phyloP scores from a whole-genome alignment of 1,140 invertebrate genomes.

The Camponotus vicinus region DNA sequence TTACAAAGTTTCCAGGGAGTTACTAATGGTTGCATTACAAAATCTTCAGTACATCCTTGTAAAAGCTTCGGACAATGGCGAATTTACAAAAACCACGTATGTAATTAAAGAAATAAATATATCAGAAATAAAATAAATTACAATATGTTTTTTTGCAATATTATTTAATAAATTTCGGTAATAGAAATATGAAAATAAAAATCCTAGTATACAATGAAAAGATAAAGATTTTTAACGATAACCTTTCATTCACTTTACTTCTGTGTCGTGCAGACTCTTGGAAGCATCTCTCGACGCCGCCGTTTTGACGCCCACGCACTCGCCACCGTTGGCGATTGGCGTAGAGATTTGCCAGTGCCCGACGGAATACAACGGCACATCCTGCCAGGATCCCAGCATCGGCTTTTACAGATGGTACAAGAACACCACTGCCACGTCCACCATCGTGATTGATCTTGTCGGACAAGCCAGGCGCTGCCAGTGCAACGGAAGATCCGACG shows the following conservation, averaged over 20 bases:
- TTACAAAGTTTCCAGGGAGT: conserved; percentile 89
- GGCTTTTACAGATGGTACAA: conserved; percentile 94
- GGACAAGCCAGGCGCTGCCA: conserved; percentile 93
- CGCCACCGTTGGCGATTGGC: conserved; percentile 90
- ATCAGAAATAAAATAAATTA: conserved; percentile 12
- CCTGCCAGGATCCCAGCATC: conserved; percentile 94
- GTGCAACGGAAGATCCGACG: conserved; percentile 93
- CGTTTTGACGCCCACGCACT: conserved; percentile 88
- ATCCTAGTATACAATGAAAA: neutral
- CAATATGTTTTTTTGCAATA: neutral
- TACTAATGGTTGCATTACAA: conserved; percentile 96
- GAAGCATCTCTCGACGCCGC: conserved; percentile 95
- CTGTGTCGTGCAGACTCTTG: conserved; percentile 88
- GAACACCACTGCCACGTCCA: conserved; percentile 85
- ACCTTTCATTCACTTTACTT: neutral
- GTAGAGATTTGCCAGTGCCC: conserved; percentile 97
- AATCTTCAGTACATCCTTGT: conserved; percentile 94
- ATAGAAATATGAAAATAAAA: neutral
- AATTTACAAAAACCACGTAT: conserved; percentile 89
- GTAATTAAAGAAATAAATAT: conserved; percentile 42
- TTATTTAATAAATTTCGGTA: neutral
- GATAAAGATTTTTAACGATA: neutral
- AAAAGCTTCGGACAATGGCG: conserved; percentile 90
- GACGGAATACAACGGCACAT: conserved; percentile 91
- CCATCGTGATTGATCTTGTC: conserved; percentile 91